A percentile compares a stretch with the other conserved stretches of the same genome.
phyloP scores from a whole-genome alignment of 2,797 vertebrate species.

The Coendou prehensilis region DNA sequence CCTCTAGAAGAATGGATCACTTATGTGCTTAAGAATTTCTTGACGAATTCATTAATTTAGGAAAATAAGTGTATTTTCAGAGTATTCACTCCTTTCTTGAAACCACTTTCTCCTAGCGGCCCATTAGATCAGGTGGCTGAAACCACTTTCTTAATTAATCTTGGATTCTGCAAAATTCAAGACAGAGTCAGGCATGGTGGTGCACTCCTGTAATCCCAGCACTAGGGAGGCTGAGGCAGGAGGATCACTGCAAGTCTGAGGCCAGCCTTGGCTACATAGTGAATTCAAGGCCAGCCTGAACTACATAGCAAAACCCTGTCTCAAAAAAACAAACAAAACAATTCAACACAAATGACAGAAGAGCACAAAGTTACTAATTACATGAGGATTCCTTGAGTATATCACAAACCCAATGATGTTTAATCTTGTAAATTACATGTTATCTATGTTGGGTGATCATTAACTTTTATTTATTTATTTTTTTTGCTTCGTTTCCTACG shows the following conservation, averaged over 20 bases:
- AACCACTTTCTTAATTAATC: background rate
- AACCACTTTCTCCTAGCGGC: background rate
- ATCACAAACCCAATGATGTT: constrained; percentile 58
- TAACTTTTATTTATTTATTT: background rate
- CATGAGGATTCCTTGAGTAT: constrained; percentile 40
- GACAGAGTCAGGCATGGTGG: background rate
- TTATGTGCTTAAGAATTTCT: constrained; percentile 5
- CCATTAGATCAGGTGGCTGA: background rate
- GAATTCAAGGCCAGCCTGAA: background rate
- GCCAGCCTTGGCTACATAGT: background rate
- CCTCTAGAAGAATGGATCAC: background rate
- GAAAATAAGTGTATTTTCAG: constrained; percentile 52
- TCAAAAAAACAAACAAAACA: background rate
- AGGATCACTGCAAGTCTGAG: background rate
- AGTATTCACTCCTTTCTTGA: constrained; percentile 31
- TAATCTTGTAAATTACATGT: constrained; percentile 41
- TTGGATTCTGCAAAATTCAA: constrained; percentile 67
- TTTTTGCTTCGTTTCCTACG: background rate
- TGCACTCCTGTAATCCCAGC: background rate
- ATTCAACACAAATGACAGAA: constrained; percentile 51
- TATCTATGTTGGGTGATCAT: constrained; percentile 51
- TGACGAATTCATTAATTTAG: constrained; percentile 29
- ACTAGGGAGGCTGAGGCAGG: background rate
- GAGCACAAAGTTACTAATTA: constrained; percentile 16
- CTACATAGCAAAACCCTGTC: background rate